A percentile compares a stretch with the other conserved stretches of the same genome.
These are phyloP conservation scores for Pogonophryne albipinna DNA, from an alignment of 2,797 vertebrate species.

Conservation along the genomic window DNA sequence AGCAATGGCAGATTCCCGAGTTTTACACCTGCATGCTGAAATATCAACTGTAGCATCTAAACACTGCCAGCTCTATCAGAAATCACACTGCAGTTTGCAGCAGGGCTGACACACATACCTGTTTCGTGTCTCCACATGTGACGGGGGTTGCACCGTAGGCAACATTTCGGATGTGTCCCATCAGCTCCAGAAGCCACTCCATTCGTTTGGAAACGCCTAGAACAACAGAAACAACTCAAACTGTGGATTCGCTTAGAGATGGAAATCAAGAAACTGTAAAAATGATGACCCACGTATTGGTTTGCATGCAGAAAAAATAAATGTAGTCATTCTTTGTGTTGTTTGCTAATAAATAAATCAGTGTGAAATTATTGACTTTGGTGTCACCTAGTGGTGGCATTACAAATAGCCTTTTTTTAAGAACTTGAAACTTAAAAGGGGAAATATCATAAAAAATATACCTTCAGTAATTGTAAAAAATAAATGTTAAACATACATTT, in stretches of 20 bases:
- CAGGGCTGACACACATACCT: constrained; percentile 79
- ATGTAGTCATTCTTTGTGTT: not conserved
- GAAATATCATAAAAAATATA: too few relatives aligned
- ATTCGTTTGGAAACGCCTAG: constrained; percentile 90
- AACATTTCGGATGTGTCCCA: constrained; percentile 92
- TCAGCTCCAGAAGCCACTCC: constrained; percentile 96
- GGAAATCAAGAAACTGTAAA: not conserved
- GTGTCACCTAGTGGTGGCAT: not conserved
- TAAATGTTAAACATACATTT: too few relatives aligned
- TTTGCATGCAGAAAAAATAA: not conserved
- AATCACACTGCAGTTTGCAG: not conserved
- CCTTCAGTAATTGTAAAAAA: too few relatives aligned
- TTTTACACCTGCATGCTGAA: not conserved
- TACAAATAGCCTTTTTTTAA: not conserved
- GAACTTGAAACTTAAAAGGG: not conserved
- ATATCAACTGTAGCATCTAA: not conserved
- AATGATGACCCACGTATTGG: not conserved
- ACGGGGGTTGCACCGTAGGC: constrained; percentile 80
- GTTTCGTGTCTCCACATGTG: constrained; percentile 70
- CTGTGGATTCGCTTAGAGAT: not conserved
- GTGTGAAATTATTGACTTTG: not conserved
- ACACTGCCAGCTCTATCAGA: not conserved
- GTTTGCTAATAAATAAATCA: not conserved
- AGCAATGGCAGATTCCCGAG: not conserved
- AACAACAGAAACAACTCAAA: constrained; percentile 17